Base-by-base conservation (phyloP, 2,113 vertebrate genomes). In the Plecturocebus donacophilus region DNA sequence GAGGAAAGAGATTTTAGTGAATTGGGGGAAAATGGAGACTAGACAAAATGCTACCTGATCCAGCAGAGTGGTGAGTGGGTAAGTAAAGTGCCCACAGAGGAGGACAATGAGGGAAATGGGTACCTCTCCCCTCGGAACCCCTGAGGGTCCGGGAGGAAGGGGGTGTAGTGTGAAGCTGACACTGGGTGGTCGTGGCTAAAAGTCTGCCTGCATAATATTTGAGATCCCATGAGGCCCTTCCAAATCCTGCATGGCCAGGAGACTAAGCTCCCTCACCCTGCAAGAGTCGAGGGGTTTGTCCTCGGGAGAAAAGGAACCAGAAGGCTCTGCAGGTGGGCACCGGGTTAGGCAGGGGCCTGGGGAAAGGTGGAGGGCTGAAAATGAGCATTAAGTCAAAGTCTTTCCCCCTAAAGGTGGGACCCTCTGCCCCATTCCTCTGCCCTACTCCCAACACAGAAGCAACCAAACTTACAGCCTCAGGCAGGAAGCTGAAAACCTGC, bases 211-310 rank as follows among this genome's bases (percentile, higher is more conserved):
- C 3, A 11, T 13, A 20, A 21, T 38, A 13, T 68, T 45, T 21
- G 27, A 68, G 61, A 54, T 30, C 35, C 35, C 12, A 5, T 17
- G 23, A 17, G 21, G 5, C 38, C 58, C 30, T 88, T 35, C 73
- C 45, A 64, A 86, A 81, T 38, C 61, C 47, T 80, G 20, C 35
- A 35, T 17, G 30, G 20, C 47, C 61, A 56, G 47, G 54, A 79
- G 20, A 75, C 14, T 21, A 40, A 4, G 0, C 27, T 5, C 12
- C 20, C 5, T 7, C 0, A 10, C 4, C n/a, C 20, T 52, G 2
- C 11, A 40, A 42, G 56, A 82, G 12, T 79, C 79, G 19, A 56
- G 19, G 9, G 23, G 40, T 52, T 56, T 47, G 4, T 75, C 42
- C 81, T 90, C 20, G 13, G 76, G 42, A 86, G 61, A 80, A 16